A percentile compares a stretch with the other conserved stretches of the same genome.
Conservation (phyloP, 2,888 invertebrate species). For the Pseudanteris insignis region DNA sequence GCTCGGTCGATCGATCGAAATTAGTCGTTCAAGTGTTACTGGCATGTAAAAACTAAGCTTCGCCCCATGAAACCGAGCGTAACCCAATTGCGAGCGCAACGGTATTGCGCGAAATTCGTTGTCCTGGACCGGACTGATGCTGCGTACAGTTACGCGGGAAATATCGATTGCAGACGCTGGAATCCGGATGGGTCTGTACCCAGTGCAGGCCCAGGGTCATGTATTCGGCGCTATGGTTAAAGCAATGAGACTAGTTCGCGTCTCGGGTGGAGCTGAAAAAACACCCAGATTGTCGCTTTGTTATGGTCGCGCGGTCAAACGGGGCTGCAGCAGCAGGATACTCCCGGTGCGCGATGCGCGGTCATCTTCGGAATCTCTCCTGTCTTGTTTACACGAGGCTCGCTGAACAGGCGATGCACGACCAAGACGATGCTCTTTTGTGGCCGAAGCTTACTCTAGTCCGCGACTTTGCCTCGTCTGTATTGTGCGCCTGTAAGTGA, state of each 20-base stretch:
- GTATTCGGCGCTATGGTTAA: too few relatives aligned
- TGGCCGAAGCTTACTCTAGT: slow-evolving; percentile 13
- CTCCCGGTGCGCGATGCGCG: background rate
- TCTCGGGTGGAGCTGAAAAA: background rate
- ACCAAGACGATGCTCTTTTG: slow-evolving; percentile 29
- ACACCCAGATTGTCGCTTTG: background rate
- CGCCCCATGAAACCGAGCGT: slow-evolving; percentile 4
- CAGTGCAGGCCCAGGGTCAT: slow-evolving; percentile 17
- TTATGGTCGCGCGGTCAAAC: slow-evolving; percentile 6
- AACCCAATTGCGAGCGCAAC: slow-evolving; percentile 22
- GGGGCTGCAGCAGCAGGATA: background rate
- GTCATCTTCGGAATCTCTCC: slow-evolving; percentile 12
- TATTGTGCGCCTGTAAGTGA: slow-evolving; percentile 30
- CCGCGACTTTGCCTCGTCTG: slow-evolving; percentile 5
- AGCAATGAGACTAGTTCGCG: too few relatives aligned
- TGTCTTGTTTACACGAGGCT: slow-evolving; percentile 22
- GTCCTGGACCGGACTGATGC: slow-evolving; percentile 36
- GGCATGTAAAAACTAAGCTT: background rate
- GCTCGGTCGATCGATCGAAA: too few relatives aligned
- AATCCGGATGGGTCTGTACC: slow-evolving; percentile 12
- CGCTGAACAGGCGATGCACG: slow-evolving; percentile 6
- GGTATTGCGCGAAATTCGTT: slow-evolving; percentile 25
- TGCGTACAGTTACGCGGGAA: slow-evolving; percentile 43
- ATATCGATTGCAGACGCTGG: slow-evolving; percentile 29
- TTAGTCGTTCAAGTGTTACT: too few relatives aligned